Percentiles rank a stretch among this genome's conserved stretches.
phyloP scores from a whole-genome alignment of 1,140 invertebrate species.

The Acromyrmex echinatior region DNA sequence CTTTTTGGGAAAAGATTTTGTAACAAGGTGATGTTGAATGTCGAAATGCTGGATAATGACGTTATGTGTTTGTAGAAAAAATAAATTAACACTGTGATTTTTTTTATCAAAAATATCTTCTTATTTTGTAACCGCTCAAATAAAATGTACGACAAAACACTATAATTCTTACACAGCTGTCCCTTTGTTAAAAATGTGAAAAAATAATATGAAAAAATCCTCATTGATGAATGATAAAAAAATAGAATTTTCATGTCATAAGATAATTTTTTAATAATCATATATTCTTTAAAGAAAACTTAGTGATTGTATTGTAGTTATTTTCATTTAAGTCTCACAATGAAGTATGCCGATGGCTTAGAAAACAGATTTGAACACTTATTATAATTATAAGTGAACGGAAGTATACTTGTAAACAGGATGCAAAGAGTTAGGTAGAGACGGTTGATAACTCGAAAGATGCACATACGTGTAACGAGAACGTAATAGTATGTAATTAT shows the following conservation, averaged over 20 bases:
- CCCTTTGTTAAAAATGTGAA: not conserved
- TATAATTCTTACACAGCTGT: not conserved
- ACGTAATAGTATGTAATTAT: constrained; percentile 53
- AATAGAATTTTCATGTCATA: not conserved
- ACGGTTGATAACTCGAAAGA: constrained; percentile 44
- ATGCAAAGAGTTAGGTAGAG: constrained; percentile 10
- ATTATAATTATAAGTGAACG: constrained; percentile 18
- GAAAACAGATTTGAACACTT: constrained; percentile 24
- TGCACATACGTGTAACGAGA: constrained; percentile 40
- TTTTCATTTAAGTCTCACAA: not conserved
- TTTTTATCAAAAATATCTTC: not conserved
- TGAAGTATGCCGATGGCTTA: not conserved
- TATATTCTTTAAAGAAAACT: not conserved
- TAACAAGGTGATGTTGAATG: not conserved
- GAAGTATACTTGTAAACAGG: constrained; percentile 34
- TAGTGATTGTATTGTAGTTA: not conserved
- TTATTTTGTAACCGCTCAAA: not conserved
- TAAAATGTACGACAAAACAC: not conserved
- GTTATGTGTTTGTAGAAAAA: not conserved
- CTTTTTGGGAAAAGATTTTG: not conserved
- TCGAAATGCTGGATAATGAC: not conserved
- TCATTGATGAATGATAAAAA: not conserved
- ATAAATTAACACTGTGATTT: not conserved
- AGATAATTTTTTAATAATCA: not conserved
- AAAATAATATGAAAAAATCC: not conserved